Conservation (phyloP, 1,140 invertebrate species). For the Brachionus paranguensis region DNA sequence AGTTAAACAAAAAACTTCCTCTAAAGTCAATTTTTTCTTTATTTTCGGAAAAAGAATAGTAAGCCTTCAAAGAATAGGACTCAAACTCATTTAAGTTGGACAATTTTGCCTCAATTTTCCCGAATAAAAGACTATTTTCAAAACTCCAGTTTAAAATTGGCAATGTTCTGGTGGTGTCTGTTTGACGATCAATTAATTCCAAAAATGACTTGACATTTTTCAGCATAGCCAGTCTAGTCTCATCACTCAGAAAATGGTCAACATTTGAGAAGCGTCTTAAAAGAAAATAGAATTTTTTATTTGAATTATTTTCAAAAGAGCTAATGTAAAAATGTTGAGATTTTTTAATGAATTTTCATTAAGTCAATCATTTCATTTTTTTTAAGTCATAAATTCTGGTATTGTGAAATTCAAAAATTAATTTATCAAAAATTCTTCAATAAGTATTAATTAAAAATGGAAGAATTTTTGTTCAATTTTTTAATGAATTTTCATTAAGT, state of each 20-base stretch:
- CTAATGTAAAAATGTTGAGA: background rate
- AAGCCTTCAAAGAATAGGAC: background rate
- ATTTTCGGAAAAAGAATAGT: background rate
- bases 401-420: too few species aligned
- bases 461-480: too few species aligned
- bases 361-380: too few species aligned
- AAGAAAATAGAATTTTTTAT: background rate
- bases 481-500: too few species aligned
- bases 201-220: background rate
- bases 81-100: background rate
- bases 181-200: background rate
- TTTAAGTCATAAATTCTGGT: too few species aligned
- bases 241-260: background rate
- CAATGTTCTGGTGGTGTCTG: background rate
- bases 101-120: background rate
- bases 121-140: constrained; percentile 5
- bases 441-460: too few species aligned
- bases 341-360: background rate
- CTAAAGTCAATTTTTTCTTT: constrained; percentile 22
- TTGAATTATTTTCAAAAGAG: background rate
- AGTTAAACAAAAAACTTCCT: background rate
- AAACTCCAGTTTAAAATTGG: constrained; percentile 1
- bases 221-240: background rate
- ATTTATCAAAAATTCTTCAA: too few species aligned
- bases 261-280: background rate